Conservation (phyloP, 1,140 invertebrate species). For the Drosophila watanabei region DNA sequence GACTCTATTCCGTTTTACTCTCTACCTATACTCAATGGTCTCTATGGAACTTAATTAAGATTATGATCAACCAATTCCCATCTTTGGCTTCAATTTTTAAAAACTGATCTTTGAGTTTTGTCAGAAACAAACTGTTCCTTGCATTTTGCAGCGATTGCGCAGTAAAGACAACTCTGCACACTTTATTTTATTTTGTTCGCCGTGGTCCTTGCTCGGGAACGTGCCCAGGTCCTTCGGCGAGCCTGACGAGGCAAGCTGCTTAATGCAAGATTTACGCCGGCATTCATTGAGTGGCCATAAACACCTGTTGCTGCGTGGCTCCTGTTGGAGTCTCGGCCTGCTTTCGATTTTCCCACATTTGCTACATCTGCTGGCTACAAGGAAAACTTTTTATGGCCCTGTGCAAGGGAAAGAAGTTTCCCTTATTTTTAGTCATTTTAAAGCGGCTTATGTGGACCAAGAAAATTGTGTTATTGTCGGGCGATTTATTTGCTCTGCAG, state of each 20-base stretch:
- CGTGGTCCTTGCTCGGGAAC: slow-evolving; percentile 40
- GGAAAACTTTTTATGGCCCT: slow-evolving; percentile 58
- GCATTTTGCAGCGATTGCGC: slow-evolving; percentile 75
- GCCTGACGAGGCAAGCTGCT: slow-evolving; percentile 33
- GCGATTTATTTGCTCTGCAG: slow-evolving; percentile 36
- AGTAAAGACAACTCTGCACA: background rate
- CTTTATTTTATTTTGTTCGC: slow-evolving; percentile 4
- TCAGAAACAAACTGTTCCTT: background rate
- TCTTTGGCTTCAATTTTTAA: no score
- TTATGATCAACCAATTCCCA: background rate
- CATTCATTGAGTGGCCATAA: slow-evolving; percentile 72
- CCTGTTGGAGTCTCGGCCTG: slow-evolving; percentile 25
- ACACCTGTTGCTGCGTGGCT: slow-evolving; percentile 68
- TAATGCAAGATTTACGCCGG: slow-evolving; percentile 80
- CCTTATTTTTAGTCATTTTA: slow-evolving; percentile 47
- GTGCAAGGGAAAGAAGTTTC: slow-evolving; percentile 34
- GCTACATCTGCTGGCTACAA: slow-evolving; percentile 53
- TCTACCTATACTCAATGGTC: no score
- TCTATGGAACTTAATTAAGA: no score
- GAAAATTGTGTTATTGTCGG: slow-evolving; percentile 41
- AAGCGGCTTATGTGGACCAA: slow-evolving; percentile 51
- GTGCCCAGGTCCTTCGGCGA: slow-evolving; percentile 41
- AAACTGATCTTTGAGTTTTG: background rate
- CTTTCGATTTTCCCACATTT: slow-evolving; percentile 26
- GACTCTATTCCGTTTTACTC: no score